Conservation (phyloP, 2,888 invertebrate species). For the Geophilus truncorum region DNA sequence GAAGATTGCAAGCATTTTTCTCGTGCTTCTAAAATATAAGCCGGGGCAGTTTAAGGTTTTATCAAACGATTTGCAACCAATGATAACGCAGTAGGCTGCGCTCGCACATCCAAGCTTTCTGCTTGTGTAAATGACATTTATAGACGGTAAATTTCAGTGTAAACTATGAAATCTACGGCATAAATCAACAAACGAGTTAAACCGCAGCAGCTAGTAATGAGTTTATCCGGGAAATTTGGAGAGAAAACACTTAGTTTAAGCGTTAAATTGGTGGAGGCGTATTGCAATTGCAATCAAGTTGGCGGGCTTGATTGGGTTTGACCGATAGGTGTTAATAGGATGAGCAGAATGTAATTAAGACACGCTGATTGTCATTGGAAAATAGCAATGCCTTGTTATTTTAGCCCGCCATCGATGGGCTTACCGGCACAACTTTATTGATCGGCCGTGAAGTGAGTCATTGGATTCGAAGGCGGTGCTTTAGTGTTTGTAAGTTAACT, state of each 20-base stretch:
- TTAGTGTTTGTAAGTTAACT: neutral
- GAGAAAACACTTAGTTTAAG: neutral
- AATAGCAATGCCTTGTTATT: neutral
- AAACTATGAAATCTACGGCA: neutral
- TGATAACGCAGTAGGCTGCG: neutral
- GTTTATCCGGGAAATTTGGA: neutral
- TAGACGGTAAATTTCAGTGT: neutral
- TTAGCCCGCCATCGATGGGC: neutral
- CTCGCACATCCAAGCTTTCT: neutral
- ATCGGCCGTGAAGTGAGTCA: neutral
- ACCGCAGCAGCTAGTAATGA: neutral
- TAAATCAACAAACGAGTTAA: too few species aligned
- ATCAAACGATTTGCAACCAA: neutral
- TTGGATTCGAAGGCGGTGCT: neutral
- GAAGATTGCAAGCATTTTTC: neutral
- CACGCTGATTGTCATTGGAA: neutral
- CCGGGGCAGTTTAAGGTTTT: neutral
- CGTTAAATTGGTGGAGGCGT: neutral
- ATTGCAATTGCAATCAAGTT: neutral
- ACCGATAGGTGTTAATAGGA: conserved; percentile 13
- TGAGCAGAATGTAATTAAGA: neutral
- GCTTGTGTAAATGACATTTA: neutral
- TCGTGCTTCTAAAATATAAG: neutral
- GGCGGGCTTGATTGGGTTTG: neutral
- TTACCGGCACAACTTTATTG: neutral